Percentiles rank a stretch among this genome's conserved stretches.
Evolutionary conservation across 2,888 invertebrate genomes (phyloP).

Genomic region (Microctonus brassicae): DNA sequence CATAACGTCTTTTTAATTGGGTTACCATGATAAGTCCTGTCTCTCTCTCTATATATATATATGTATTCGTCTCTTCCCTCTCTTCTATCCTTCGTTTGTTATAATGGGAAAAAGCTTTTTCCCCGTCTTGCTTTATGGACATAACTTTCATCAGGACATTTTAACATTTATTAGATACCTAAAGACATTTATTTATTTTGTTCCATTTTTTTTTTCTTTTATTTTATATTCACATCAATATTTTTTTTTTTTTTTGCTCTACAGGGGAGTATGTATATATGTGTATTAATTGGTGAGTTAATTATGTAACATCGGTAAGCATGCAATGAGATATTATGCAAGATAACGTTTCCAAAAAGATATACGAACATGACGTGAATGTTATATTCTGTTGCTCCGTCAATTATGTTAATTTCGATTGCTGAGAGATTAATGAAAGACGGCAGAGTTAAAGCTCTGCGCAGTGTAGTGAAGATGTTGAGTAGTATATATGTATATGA

Average conservation of each 20-base stretch:
- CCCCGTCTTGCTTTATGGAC: constrained; percentile 13
- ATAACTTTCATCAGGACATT: constrained; percentile 12
- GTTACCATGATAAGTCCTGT: constrained; percentile 43
- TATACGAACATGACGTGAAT: constrained; percentile 60
- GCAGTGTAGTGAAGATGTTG: constrained; percentile 24
- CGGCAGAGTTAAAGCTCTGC: constrained; percentile 52
- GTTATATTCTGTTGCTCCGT: constrained; percentile 68
- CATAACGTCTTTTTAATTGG: constrained; percentile 50
- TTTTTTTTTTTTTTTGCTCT: background rate
- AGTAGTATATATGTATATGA: no score
- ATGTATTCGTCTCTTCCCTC: no score
- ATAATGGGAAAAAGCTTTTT: constrained; percentile 34
- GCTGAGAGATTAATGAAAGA: constrained; percentile 68
- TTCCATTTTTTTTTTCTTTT: background rate
- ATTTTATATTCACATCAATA: background rate
- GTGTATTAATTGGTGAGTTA: background rate
- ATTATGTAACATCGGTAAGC: no score
- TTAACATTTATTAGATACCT: constrained; percentile 7
- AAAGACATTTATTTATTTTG: background rate
- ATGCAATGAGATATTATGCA: no score
- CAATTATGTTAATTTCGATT: constrained; percentile 69
- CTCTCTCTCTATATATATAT: constrained; percentile 14
- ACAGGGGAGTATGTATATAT: background rate
- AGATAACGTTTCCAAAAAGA: constrained; percentile 62
- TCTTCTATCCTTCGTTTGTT: background rate